Base-by-base conservation (phyloP, 2,888 invertebrate genomes). In the Pinctada fucata region DNA sequence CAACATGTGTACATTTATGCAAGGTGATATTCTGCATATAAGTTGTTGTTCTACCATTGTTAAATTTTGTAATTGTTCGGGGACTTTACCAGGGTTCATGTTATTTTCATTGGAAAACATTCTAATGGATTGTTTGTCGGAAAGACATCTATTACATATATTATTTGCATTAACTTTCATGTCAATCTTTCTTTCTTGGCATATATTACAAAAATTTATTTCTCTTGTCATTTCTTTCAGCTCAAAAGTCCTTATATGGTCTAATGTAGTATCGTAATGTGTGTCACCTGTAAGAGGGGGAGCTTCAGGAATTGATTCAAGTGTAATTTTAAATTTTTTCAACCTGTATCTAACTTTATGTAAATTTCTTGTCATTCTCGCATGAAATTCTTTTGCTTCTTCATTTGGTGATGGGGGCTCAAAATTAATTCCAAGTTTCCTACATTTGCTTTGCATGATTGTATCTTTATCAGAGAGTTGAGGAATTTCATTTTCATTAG, bases 41-140 rank as follows among this genome's bases (percentile, higher is more conserved):
- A 80, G 68, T 58, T 83, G 83, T 50, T 83, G 83, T 65, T 84
- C 82, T 58, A 84, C 64, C 48, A 81, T n/a, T 13, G 78, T 81
- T 49, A 81, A 58, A 64, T 79, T 69, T 45, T 64, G 0, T 8
- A 81, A 50, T 71, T 75, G 69, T 49, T 52, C 64, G 31, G 82
- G 82, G 3, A 81, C 50, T n/a, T 6, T 6, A 31, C 79, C 76
- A 45, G 83, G 83, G 63, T 83, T 69, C 82, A 82, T 83, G 31
- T 78, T 75, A 45, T 83, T 83, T 69, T 76, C 77, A 10, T 48
- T n/a, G n/a, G 79, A 79, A 71, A 78, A 81, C 67, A 81, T 72
- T 75, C 77, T 81, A 8, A 81, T 66, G 49, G 13, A 2, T 45
- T 71, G 63, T 78, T 82, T 73, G 45, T 78, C 72, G 58, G 52